A percentile compares a stretch with the other conserved stretches of the same genome.
phyloP scores from a whole-genome alignment of 2,113 vertebrate species.

The Rafetus swinhoei region DNA sequence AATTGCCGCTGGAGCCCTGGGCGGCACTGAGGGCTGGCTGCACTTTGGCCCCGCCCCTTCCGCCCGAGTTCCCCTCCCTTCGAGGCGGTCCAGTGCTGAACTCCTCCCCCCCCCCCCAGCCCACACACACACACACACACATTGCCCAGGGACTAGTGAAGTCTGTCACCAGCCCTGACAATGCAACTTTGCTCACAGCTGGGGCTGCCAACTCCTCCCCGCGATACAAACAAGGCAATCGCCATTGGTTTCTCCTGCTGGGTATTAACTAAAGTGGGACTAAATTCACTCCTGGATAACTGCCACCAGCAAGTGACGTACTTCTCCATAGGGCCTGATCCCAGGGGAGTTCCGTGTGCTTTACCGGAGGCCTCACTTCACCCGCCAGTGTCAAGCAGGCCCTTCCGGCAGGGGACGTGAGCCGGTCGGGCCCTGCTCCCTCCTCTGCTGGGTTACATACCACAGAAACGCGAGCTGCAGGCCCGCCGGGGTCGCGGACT shows the following conservation, averaged over 20 bases:
- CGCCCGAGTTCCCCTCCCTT: too few relatives aligned
- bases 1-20: too few relatives aligned
- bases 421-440: too few relatives aligned
- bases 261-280: fast-evolving
- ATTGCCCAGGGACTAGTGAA: too few relatives aligned
- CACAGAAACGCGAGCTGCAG: background rate
- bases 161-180: too few relatives aligned
- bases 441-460: background rate
- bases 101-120: too few relatives aligned
- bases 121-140: too few relatives aligned
- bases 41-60: too few relatives aligned
- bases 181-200: fast-evolving
- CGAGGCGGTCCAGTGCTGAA: too few relatives aligned
- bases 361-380: background rate
- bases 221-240: fast-evolving
- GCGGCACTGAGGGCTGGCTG: too few relatives aligned
- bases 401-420: background rate
- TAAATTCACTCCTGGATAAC: background rate
- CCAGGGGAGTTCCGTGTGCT: background rate
- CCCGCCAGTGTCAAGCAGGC: background rate
- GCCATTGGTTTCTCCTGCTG: background rate
- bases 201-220: background rate
- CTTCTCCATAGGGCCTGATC: background rate
- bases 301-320: background rate
- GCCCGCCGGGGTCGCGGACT: background rate